Base-by-base conservation (phyloP, 2,888 invertebrate genomes). In the Meghimatium bilineatum region DNA sequence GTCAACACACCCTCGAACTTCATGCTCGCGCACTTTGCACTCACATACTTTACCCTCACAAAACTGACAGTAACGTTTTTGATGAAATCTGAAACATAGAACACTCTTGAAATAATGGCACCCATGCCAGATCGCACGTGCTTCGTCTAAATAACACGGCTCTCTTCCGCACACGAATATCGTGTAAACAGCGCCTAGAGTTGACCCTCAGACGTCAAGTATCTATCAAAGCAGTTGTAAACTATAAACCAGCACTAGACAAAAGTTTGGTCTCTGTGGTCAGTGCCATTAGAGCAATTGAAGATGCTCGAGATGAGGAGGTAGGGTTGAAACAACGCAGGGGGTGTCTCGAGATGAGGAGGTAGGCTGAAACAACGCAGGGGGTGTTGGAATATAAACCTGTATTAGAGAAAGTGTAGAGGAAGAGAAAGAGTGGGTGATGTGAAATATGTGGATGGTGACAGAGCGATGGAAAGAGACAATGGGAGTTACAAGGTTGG, bases 201-300 rank as follows among this genome's bases (percentile, higher is more conserved):
- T 26, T 32, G 52, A 17, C 49, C 74, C 10, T 32, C 36, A 32
- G 23, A 49, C 74, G 52, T 52, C 74, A 74, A 29, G 52, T 10
- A 12, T 29, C 36, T 74, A 74, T 74, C 74, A 74, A 49, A 74
- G 52, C 32, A 74, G 52, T 32, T 74, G 74, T 74, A 74, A 74
- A 74, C 49, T 49, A 10, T 52, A 74, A 52, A 32, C 52, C n/a
- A 49, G 32, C 74, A 52, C 29, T 5, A 74, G 52, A 74, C 74
- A 52, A 74, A 74, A 44, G 72, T 72, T 72, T n/a, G 38, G 26
- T 67, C 44, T 26, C 32, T n/a, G 38, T 10, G 44, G 72, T 44
- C 72, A 72, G 32, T 38, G 1, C 38, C 72, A 72, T 72, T 72
- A 72, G 72, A 14, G n/a, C 1, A n/a, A 12, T 72, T 20, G 38